A percentile compares a stretch with the other conserved stretches of the same genome.
phyloP scores from a whole-genome alignment of 2,113 vertebrate genomes.

The Tursiops truncatus region DNA sequence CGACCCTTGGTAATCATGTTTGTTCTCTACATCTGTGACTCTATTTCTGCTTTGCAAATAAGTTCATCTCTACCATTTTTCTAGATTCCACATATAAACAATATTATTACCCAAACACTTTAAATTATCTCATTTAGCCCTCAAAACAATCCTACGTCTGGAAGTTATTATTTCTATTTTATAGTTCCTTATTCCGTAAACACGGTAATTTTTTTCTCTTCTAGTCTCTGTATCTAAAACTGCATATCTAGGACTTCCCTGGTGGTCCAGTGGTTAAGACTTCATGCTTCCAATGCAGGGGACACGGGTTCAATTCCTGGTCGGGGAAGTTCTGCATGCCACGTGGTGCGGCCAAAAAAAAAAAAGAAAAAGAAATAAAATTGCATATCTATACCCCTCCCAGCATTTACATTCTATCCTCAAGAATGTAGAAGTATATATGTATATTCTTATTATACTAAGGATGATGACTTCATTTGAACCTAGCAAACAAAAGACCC shows the following conservation, averaged over 20 bases:
- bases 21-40: too few species aligned
- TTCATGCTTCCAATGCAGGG: too few species aligned
- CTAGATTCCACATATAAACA: too few species aligned
- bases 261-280: too few species aligned
- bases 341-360: too few species aligned
- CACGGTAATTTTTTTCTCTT: constrained; percentile 55
- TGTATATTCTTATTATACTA: not conserved
- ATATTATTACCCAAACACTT: constrained; percentile 32
- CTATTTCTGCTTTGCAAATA: too few species aligned
- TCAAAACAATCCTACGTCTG: constrained; percentile 49
- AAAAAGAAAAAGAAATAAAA: not conserved
- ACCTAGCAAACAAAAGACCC: constrained; percentile 37
- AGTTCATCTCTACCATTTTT: too few species aligned
- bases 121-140: constrained; percentile 49
- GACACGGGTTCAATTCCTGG: too few species aligned
- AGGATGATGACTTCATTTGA: constrained; percentile 20
- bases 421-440: not conserved
- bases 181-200: constrained; percentile 57
- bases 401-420: constrained; percentile 44
- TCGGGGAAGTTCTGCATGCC: too few species aligned
- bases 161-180: constrained; percentile 45
- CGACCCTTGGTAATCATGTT: too few species aligned
- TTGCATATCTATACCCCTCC: not conserved
- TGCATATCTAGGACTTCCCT: too few species aligned
- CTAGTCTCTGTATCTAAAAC: constrained; percentile 45